Evolutionary conservation across 2,888 invertebrate genomes (phyloP).

Genomic region (Drosophila tripunctata): DNA sequence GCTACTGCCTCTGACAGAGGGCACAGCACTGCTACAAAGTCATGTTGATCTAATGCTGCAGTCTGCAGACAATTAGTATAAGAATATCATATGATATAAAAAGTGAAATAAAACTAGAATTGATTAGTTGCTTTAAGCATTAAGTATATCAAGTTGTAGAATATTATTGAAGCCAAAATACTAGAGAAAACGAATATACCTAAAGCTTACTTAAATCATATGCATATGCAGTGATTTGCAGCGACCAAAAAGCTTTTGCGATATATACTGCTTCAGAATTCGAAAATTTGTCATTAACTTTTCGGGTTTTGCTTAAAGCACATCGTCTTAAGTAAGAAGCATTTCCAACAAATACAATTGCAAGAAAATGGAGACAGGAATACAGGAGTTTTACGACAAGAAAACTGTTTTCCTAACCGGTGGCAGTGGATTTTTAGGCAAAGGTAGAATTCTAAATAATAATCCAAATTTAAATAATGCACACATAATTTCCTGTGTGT

Average conservation of each 20-base stretch:
- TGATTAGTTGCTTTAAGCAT: no score
- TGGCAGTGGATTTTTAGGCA: conserved; percentile 85
- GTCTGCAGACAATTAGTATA: neutral
- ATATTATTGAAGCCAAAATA: no score
- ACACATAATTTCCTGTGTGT: no score
- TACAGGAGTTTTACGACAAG: conserved; percentile 86
- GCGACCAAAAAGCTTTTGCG: neutral
- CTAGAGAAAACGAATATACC: no score
- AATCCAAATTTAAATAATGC: neutral
- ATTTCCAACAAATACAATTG: neutral
- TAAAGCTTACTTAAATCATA: no score
- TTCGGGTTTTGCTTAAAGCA: neutral
- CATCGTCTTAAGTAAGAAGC: neutral
- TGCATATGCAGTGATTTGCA: no score
- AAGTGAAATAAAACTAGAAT: no score
- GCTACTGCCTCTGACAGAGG: conserved; percentile 13
- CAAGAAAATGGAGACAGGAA: conserved; percentile 56
- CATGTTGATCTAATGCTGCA: neutral
- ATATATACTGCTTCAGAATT: conserved; percentile 9
- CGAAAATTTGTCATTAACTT: neutral
- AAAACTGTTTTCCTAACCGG: conserved; percentile 87
- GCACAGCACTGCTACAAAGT: neutral
- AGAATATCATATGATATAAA: neutral
- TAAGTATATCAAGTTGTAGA: no score
- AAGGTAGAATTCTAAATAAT: conserved; percentile 71